Conservation (phyloP, 2,113 vertebrate genomes). For the Leucosticte australis region DNA sequence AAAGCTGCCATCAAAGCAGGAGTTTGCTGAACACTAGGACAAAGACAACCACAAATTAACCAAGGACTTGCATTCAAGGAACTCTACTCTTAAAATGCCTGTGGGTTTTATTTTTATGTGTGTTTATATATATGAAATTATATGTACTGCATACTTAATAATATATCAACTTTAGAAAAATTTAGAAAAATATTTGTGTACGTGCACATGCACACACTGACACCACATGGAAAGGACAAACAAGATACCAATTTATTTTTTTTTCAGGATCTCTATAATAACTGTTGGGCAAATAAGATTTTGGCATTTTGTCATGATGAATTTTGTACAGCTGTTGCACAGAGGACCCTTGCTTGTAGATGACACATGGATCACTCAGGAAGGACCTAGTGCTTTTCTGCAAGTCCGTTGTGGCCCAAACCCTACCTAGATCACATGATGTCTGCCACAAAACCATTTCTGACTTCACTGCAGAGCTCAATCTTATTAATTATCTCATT, state of each 20-base stretch:
- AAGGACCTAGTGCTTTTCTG: not conserved
- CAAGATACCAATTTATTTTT: not conserved
- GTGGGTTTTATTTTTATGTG: conserved; percentile 1
- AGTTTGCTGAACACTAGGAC: not conserved
- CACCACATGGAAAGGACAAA: not conserved
- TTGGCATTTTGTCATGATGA: not conserved
- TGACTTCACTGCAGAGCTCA: not conserved
- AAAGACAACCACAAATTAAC: not conserved
- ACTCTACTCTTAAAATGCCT: conserved; percentile 11
- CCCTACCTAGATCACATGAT: not conserved
- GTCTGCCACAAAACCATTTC: conserved; percentile 5
- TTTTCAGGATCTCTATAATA: not conserved
- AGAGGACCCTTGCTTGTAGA: not conserved
- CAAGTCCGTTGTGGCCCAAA: not conserved
- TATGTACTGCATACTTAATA: not conserved
- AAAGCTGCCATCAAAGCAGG: not conserved
- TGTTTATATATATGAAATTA: not conserved
- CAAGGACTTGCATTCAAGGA: not conserved
- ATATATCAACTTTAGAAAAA: not conserved
- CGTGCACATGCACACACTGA: not conserved
- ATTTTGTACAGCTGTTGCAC: not conserved
- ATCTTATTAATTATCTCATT: conserved; percentile 26
- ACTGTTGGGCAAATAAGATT: not conserved
- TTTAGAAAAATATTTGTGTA: not conserved
- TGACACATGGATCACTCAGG: not conserved